These are phyloP conservation scores for Parambassis ranga DNA, from an alignment of 2,797 vertebrate genomes.

Conservation along the genomic window DNA sequence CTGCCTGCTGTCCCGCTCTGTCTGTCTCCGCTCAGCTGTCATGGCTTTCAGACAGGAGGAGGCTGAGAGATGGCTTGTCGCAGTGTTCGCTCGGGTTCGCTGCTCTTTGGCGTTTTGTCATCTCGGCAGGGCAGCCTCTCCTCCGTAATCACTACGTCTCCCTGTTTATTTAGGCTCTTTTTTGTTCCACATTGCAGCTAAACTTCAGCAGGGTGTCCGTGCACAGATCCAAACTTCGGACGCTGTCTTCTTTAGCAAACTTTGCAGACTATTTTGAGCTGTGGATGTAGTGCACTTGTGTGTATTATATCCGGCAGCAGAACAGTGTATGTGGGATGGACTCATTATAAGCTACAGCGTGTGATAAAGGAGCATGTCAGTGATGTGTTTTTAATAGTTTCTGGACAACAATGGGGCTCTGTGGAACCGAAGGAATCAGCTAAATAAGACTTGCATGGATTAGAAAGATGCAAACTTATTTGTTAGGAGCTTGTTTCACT, in stretches of 20 bases:
- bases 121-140: neutral
- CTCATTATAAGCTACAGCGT: neutral
- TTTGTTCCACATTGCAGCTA: no score
- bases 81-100: neutral
- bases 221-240: neutral
- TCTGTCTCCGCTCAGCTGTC: constrained; percentile 61
- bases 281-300: neutral
- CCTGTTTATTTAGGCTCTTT: neutral
- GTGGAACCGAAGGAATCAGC: no score
- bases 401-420: neutral
- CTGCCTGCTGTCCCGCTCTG: constrained; percentile 49
- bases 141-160: neutral
- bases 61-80: constrained; percentile 33
- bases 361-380: neutral
- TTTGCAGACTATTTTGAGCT: neutral
- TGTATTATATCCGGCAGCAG: neutral
- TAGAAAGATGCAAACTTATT: no score
- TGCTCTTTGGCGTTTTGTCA: constrained; percentile 29
- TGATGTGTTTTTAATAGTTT: neutral
- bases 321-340: neutral
- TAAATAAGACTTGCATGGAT: no score
- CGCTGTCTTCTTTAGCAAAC: neutral
- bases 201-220: no score
- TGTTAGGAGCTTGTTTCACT: no score
- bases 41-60: constrained; percentile 53